phyloP scores from a whole-genome alignment of 2,113 vertebrate species.

The Trichomycterus rosablanca region DNA sequence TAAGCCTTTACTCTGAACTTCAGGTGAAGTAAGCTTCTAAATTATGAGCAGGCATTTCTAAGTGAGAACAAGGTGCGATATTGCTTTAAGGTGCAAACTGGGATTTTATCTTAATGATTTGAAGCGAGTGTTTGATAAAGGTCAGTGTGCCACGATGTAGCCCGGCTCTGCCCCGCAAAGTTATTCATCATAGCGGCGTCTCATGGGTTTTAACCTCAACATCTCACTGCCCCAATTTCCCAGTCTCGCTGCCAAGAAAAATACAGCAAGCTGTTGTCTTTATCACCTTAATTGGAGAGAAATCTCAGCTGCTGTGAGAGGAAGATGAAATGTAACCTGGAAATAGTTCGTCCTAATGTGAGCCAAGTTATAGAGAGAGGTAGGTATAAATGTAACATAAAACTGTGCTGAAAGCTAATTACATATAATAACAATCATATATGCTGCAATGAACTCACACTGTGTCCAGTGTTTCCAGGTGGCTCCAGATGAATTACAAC shows the following conservation, averaged over 20 bases:
- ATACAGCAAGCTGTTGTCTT: slow-evolving; percentile 34
- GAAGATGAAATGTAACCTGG: slow-evolving; percentile 37
- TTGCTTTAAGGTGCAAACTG: slow-evolving; percentile 15
- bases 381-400: no score
- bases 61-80: neutral
- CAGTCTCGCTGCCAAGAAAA: slow-evolving; percentile 19
- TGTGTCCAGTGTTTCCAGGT: no score
- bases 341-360: slow-evolving; percentile 29
- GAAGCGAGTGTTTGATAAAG: slow-evolving; percentile 2
- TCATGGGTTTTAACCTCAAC: slow-evolving; percentile 6
- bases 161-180: slow-evolving; percentile 25
- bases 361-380: slow-evolving; percentile 7
- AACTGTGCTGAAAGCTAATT: no score
- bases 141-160: slow-evolving; percentile 30
- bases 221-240: slow-evolving; percentile 30
- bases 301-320: slow-evolving; percentile 23
- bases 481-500: no score
- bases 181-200: slow-evolving; percentile 34
- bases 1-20: no score
- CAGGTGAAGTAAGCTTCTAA: no score
- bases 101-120: slow-evolving; percentile 25
- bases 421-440: no score
- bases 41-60: no score
- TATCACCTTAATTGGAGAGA: slow-evolving; percentile 44
- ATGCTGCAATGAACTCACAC: no score